These are phyloP conservation scores for Pelecanus crispus DNA, from an alignment of 2,113 vertebrate genomes.

Conservation along the genomic window DNA sequence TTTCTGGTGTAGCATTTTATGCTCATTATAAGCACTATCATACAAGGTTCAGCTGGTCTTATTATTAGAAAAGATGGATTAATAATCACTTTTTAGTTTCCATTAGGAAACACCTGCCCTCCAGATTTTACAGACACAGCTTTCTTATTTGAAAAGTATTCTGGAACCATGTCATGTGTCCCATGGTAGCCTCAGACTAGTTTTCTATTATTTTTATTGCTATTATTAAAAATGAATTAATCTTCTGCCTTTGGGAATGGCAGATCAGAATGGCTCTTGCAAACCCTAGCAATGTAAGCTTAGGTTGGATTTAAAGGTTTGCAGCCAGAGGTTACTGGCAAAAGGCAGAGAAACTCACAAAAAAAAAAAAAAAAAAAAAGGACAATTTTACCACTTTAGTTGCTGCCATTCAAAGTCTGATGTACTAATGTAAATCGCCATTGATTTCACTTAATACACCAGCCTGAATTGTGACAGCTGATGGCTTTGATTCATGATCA, in stretches of 20 bases:
- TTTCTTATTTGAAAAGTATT: not conserved
- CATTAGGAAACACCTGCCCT: not conserved
- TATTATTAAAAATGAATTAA: conserved; percentile 49
- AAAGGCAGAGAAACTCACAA: not conserved
- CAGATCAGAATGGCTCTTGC: not conserved
- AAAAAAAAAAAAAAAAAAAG: not conserved
- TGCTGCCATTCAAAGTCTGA: not conserved
- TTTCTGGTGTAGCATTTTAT: not conserved
- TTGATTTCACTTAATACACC: not conserved
- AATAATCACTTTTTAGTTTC: not conserved
- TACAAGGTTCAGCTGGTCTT: not conserved
- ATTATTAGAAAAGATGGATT: not conserved
- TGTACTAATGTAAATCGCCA: not conserved
- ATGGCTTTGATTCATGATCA: not conserved
- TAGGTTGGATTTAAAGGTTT: not conserved
- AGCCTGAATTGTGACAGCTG: not conserved
- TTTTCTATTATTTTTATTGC: not conserved
- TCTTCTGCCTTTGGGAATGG: not conserved
- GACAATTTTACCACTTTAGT: not conserved
- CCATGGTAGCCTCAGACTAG: not conserved
- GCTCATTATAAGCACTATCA: not conserved
- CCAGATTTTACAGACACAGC: not conserved
- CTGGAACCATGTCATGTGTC: not conserved
- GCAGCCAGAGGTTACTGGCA: not conserved
- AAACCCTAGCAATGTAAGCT: not conserved